Evolutionary conservation across 2,113 vertebrate species (phyloP).

Genomic region (Scolopax mira): DNA sequence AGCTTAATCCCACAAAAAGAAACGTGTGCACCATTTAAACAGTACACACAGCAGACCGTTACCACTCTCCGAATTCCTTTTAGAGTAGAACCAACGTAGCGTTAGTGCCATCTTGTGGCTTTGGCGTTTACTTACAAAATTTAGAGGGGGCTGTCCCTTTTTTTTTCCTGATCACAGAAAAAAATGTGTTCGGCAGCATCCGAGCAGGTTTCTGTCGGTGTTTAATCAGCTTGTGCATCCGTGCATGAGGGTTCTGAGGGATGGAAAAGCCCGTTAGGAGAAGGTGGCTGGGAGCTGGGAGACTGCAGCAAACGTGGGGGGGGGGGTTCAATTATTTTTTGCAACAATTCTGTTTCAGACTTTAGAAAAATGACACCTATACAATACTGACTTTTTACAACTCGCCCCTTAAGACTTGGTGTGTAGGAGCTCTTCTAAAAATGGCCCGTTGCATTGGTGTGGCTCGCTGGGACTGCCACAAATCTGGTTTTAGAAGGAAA

Average conservation of each 20-base stretch:
- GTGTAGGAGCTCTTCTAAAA: not conserved
- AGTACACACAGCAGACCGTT: not conserved
- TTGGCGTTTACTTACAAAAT: not conserved
- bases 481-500: not conserved
- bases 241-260: not conserved
- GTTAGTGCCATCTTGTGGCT: slow-evolving; percentile 69
- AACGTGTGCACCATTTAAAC: not conserved
- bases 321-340: not conserved
- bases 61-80: not conserved
- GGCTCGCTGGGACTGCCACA: not conserved
- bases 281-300: not conserved
- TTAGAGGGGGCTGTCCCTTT: not conserved
- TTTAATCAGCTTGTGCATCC: not conserved
- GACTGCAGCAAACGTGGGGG: not conserved
- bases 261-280: not conserved
- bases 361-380: not conserved
- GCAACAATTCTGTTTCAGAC: not conserved
- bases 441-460: not conserved
- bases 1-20: not conserved
- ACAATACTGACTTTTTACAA: not conserved
- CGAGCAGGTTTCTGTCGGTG: accelerated
- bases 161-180: not conserved
- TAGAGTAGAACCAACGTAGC: not conserved
- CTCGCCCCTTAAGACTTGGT: not conserved
- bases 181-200: not conserved